Evolutionary conservation across 2,113 vertebrate genomes (phyloP).

Genomic region (Pavo muticus): DNA sequence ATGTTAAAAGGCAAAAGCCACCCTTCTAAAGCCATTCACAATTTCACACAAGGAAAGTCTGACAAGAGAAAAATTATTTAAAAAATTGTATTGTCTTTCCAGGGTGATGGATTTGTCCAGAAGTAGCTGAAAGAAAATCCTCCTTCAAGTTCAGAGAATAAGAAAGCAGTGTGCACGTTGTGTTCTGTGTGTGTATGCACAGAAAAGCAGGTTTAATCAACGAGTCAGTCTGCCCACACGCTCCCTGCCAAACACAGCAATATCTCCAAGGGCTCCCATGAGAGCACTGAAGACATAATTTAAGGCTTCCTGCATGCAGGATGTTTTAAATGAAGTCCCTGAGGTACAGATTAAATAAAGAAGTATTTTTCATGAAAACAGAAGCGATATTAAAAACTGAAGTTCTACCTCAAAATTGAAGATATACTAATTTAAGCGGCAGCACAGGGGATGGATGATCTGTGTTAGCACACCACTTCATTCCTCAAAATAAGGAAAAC

Average conservation of each 20-base stretch:
- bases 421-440: not conserved
- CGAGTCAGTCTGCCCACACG: not conserved
- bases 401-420: slow-evolving; percentile 21
- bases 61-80: not conserved
- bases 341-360: slow-evolving; percentile 42
- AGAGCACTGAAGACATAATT: slow-evolving; percentile 18
- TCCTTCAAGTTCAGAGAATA: not conserved
- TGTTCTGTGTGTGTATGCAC: not conserved
- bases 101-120: not conserved
- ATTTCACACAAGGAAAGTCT: not conserved
- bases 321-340: slow-evolving; percentile 44
- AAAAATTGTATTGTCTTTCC: not conserved
- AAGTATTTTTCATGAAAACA: slow-evolving; percentile 29
- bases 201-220: slow-evolving; percentile 46
- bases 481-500: not conserved
- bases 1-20: not conserved
- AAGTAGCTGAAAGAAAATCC: slow-evolving; percentile 10
- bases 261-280: not conserved
- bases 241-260: not conserved
- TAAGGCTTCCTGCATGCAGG: slow-evolving; percentile 16
- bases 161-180: not conserved
- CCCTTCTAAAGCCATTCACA: not conserved
- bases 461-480: not conserved
- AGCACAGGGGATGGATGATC: not conserved
- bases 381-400: slow-evolving; percentile 25